Evolutionary conservation across 2,888 invertebrate genomes (phyloP).

Genomic region (Troilus luridus): DNA sequence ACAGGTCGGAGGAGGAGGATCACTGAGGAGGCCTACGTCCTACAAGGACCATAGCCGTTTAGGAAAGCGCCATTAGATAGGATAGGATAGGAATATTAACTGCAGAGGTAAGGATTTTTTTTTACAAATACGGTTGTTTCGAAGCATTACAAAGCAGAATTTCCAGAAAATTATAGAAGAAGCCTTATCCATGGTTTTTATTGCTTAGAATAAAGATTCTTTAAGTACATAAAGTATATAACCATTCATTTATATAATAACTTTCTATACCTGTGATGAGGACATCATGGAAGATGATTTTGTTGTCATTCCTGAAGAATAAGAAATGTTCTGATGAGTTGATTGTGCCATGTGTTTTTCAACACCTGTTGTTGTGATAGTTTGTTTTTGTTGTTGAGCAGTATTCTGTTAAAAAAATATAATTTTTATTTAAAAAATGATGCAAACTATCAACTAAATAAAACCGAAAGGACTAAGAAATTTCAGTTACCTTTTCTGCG

Average conservation of each 20-base stretch:
- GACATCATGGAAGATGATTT: conserved; percentile 69
- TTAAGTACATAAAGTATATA: not conserved
- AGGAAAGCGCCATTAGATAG: too few species aligned
- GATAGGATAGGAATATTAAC: too few species aligned
- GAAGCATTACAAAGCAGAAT: too few species aligned
- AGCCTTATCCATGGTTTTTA: too few species aligned
- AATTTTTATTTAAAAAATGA: not conserved
- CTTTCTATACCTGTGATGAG: conserved; percentile 64
- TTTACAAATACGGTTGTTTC: too few species aligned
- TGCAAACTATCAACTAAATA: not conserved
- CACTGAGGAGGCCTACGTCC: too few species aligned
- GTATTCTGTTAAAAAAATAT: conserved; percentile 69
- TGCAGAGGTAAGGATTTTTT: too few species aligned
- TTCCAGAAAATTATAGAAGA: not conserved
- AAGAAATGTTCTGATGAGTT: conserved; percentile 81
- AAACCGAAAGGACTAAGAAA: not conserved
- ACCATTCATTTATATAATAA: not conserved
- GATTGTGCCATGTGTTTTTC: conserved; percentile 83
- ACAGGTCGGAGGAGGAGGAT: too few species aligned
- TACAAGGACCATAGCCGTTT: too few species aligned
- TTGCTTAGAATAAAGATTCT: not conserved
- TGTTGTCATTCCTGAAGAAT: conserved; percentile 80
- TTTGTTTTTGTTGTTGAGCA: conserved; percentile 84
- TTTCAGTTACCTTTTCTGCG: conserved; percentile 78
- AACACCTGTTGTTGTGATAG: conserved; percentile 84